These are phyloP conservation scores for Zhuqinia jingwanae DNA, from an alignment of 2,888 invertebrate genomes.

Conservation along the genomic window DNA sequence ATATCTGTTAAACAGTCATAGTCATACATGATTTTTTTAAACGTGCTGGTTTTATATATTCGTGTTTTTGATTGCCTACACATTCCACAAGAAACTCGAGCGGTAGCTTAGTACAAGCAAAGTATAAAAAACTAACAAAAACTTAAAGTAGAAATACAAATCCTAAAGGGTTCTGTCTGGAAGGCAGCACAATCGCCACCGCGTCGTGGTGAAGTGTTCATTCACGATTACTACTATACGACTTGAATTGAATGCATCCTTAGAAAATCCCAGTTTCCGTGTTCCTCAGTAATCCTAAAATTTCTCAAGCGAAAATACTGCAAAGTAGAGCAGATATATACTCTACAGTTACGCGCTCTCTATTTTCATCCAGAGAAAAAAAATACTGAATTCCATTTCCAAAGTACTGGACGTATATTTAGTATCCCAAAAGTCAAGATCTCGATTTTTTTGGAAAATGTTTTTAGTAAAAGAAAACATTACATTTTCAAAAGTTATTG, in stretches of 20 bases:
- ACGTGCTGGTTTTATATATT: constrained; percentile 36
- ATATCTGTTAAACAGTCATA: background rate
- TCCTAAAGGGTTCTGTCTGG: background rate
- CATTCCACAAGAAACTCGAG: constrained; percentile 31
- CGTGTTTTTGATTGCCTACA: constrained; percentile 59
- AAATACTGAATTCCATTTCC: constrained; percentile 70
- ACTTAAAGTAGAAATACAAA: constrained; percentile 24
- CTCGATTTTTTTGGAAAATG: too few relatives aligned
- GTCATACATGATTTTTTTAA: constrained; percentile 19
- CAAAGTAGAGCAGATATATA: constrained; percentile 47
- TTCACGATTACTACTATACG: constrained; percentile 54
- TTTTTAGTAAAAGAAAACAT: too few relatives aligned
- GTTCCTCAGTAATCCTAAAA: constrained; percentile 72
- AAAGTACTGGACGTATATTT: too few relatives aligned
- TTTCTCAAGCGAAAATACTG: constrained; percentile 69
- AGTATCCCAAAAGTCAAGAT: too few relatives aligned
- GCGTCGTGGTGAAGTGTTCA: constrained; percentile 55
- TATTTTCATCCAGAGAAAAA: constrained; percentile 16
- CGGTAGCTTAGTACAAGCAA: background rate
- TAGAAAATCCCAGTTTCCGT: constrained; percentile 71
- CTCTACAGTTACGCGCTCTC: background rate
- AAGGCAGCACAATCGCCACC: constrained; percentile 41
- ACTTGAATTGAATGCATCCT: constrained; percentile 70
- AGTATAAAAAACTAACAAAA: background rate
- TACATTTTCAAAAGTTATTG: too few relatives aligned